phyloP scores from a whole-genome alignment of 1,140 invertebrate species.

The Cyrtorhinus lividipennis region DNA sequence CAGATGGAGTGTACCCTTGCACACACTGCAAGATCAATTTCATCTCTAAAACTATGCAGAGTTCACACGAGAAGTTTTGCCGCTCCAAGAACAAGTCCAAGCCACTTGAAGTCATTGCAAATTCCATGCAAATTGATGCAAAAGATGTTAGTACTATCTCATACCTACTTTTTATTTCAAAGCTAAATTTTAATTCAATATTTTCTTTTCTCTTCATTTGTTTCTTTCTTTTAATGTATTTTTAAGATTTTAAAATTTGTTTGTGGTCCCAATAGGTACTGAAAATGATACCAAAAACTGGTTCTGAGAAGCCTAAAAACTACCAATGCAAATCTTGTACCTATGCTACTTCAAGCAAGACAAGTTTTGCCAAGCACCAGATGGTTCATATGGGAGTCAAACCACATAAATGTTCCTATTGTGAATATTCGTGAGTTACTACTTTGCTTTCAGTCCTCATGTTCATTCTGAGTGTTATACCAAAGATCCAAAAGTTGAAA shows the following conservation, averaged over 20 bases:
- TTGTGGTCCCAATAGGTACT: too few relatives aligned
- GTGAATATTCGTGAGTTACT: not conserved
- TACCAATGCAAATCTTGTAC: not conserved
- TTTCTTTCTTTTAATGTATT: too few relatives aligned
- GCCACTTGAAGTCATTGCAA: not conserved
- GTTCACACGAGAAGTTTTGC: not conserved
- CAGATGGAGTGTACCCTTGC: not conserved
- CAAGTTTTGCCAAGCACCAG: not conserved
- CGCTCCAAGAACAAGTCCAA: not conserved
- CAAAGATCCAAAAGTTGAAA: too few relatives aligned
- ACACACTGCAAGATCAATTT: not conserved
- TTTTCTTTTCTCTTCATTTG: too few relatives aligned
- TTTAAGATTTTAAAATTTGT: too few relatives aligned
- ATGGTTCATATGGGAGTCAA: not conserved
- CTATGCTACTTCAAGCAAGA: not conserved
- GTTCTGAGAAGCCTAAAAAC: not conserved
- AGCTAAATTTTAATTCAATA: not conserved
- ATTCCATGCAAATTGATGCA: not conserved
- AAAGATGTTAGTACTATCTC: not conserved
- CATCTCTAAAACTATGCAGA: not conserved
- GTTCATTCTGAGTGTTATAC: too few relatives aligned
- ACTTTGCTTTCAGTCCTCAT: too few relatives aligned
- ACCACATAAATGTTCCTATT: not conserved
- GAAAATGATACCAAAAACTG: not conserved
- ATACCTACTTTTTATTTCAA: not conserved